Conservation (phyloP, 2,888 invertebrate genomes). For the Mythimna vitellina region DNA sequence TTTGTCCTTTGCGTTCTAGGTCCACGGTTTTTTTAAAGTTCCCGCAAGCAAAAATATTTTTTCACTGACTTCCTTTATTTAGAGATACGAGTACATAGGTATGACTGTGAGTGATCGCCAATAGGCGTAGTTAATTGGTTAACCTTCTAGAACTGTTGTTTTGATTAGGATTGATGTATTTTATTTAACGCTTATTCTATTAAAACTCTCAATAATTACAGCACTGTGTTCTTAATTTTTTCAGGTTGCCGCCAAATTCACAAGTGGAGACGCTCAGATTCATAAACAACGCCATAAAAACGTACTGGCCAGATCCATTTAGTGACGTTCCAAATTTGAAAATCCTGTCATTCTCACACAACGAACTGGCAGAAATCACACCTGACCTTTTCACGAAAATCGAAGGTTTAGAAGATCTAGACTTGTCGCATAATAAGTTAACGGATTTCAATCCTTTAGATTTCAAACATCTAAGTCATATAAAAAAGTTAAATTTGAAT, state of each 20-base stretch:
- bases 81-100: not conserved
- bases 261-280: slow-evolving; percentile 83
- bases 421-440: slow-evolving; percentile 89
- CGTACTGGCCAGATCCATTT: slow-evolving; percentile 87
- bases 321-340: slow-evolving; percentile 81
- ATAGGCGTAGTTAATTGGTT: slow-evolving; percentile 32
- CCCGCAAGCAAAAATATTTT: not conserved
- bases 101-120: not conserved
- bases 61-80: not conserved
- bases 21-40: no score
- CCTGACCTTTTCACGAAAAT: slow-evolving; percentile 86
- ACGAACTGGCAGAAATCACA: slow-evolving; percentile 84
- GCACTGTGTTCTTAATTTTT: slow-evolving; percentile 59
- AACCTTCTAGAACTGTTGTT: slow-evolving; percentile 30
- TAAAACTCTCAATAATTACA: slow-evolving; percentile 5
- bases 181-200: not conserved
- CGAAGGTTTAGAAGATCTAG: slow-evolving; percentile 83
- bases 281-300: slow-evolving; percentile 83
- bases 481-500: slow-evolving; percentile 86
- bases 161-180: slow-evolving; percentile 38
- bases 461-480: slow-evolving; percentile 78
- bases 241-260: slow-evolving; percentile 84
- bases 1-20: no score
- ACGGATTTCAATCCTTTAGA: slow-evolving; percentile 80
- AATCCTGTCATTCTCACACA: slow-evolving; percentile 87